Evolutionary conservation across 2,797 vertebrate species (phyloP).

Genomic region (Xiphorhynchus erythropygius): DNA sequence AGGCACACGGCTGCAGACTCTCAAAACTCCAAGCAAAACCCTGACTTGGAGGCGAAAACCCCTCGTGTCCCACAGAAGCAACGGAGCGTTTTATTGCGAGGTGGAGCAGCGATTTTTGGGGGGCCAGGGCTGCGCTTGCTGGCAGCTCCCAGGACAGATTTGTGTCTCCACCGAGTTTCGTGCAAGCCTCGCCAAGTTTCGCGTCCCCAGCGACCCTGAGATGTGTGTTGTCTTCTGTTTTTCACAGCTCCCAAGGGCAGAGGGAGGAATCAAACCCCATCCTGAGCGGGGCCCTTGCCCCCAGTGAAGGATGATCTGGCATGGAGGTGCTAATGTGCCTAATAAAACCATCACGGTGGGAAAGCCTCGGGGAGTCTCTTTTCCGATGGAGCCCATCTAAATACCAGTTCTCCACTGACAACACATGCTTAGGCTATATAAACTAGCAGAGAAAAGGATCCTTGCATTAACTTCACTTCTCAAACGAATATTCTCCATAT

Average conservation of each 20-base stretch:
- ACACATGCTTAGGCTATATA: neutral
- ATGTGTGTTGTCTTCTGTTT: neutral
- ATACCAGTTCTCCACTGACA: neutral
- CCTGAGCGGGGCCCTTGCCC: rapidly evolving
- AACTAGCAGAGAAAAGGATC: neutral
- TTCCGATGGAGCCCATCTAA: neutral
- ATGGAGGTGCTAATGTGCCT: neutral
- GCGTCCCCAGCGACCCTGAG: neutral
- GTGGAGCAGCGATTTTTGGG: rapidly evolving
- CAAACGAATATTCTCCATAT: neutral
- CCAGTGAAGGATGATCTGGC: neutral
- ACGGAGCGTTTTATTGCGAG: neutral
- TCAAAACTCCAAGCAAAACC: neutral
- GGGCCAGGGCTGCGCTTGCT: neutral
- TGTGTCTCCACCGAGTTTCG: neutral
- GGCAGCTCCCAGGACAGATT: neutral
- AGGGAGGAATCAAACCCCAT: neutral
- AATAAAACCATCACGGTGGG: neutral
- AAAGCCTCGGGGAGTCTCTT: neutral
- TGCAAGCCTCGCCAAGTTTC: neutral
- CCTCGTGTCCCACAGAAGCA: neutral
- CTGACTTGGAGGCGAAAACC: neutral
- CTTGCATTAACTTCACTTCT: neutral
- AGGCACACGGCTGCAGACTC: neutral
- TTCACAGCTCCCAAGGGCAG: neutral